Percentiles rank a stretch among this genome's conserved stretches.
phyloP scores from a whole-genome alignment of 2,113 vertebrate species.

The Opisthocomus hoazin region DNA sequence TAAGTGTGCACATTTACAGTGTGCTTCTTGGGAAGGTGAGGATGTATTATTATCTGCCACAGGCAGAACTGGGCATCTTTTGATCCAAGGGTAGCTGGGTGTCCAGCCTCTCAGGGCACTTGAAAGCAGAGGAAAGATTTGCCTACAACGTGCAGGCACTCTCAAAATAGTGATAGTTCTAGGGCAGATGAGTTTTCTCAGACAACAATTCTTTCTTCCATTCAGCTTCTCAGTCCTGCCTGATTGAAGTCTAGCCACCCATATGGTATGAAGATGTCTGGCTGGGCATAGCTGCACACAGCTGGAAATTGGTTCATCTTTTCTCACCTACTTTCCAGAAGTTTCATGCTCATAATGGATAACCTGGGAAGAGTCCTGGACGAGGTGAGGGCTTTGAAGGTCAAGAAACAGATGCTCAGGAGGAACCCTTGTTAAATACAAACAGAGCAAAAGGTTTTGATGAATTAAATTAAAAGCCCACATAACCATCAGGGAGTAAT shows the following conservation, averaged over 20 bases:
- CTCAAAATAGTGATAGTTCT: not conserved
- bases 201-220: not conserved
- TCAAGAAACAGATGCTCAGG: not conserved
- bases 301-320: not conserved
- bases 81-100: not conserved
- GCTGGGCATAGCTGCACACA: not conserved
- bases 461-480: not conserved
- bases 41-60: not conserved
- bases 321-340: not conserved
- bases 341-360: not conserved
- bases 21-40: not conserved
- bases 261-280: slow-evolving; percentile 16
- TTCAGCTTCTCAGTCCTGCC: not conserved
- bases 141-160: not conserved
- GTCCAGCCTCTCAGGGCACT: not conserved
- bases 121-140: not conserved
- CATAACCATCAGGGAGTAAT: not conserved
- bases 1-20: not conserved
- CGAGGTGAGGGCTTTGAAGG: not conserved
- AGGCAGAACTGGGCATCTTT: not conserved
- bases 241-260: not conserved
- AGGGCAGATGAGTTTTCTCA: not conserved
- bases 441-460: not conserved
- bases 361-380: not conserved
- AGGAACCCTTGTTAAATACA: not conserved